These are phyloP conservation scores for Cephus nigrinus DNA, from an alignment of 2,888 invertebrate genomes.

Conservation along the genomic window DNA sequence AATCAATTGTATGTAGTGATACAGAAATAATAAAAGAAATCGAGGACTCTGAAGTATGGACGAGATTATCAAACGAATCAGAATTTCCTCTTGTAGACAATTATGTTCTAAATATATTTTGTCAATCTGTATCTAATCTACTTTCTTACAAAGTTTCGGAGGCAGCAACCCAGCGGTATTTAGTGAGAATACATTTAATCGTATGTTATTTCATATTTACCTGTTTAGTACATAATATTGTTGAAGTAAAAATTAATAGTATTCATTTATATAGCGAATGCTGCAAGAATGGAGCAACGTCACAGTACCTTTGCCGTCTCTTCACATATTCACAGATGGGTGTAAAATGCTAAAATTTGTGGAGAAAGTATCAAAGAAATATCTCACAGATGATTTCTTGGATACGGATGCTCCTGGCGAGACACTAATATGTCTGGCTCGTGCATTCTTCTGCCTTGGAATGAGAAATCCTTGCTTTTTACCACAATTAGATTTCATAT, in stretches of 20 bases:
- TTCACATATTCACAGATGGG: conserved; percentile 35
- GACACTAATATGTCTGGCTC: conserved; percentile 37
- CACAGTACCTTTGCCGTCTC: conserved; percentile 28
- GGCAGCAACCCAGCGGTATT: conserved; percentile 53
- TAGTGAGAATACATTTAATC: conserved; percentile 49
- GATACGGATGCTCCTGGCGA: conserved; percentile 27
- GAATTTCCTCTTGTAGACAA: conserved; percentile 39
- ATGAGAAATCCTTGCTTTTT: conserved; percentile 30
- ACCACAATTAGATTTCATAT: conserved; percentile 33
- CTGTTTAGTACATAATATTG: background rate
- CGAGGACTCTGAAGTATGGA: conserved; percentile 30
- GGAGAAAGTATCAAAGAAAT: conserved; percentile 38
- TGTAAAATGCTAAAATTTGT: conserved; percentile 36
- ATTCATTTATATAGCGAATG: conserved; percentile 36
- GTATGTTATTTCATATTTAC: conserved; percentile 30
- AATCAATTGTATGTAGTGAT: conserved; percentile 40
- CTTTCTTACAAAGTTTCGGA: conserved; percentile 51
- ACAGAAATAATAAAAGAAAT: conserved; percentile 31
- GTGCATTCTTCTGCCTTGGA: conserved; percentile 35
- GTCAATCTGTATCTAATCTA: conserved; percentile 43
- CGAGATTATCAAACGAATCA: conserved; percentile 24
- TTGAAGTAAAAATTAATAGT: no score
- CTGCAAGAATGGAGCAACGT: conserved; percentile 49
- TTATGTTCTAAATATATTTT: conserved; percentile 36
- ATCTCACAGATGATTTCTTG: conserved; percentile 40